Conservation (phyloP, 2,888 invertebrate species). For the Marasmarcha lunaedactyla region DNA sequence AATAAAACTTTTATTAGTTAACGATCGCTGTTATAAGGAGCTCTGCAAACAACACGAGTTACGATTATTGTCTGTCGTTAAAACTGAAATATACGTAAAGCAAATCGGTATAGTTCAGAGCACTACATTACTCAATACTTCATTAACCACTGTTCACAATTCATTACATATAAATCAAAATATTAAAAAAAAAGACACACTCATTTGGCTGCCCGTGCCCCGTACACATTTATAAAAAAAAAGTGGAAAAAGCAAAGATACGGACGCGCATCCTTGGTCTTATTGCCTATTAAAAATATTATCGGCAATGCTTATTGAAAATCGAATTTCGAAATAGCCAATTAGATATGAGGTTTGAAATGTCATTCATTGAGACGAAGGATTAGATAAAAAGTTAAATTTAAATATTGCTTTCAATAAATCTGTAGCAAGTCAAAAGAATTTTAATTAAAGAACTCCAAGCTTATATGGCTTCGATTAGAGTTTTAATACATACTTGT, state of each 20-base stretch:
- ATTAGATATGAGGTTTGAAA: slow-evolving; percentile 35
- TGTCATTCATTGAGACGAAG: slow-evolving; percentile 30
- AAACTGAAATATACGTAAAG: slow-evolving; percentile 19
- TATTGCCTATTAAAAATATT: slow-evolving; percentile 54
- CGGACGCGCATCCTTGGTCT: slow-evolving; percentile 24
- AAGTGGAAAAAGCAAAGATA: slow-evolving; percentile 21
- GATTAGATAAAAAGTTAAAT: slow-evolving; percentile 13
- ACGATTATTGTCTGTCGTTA: slow-evolving; percentile 25
- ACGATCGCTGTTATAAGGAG: slow-evolving; percentile 17
- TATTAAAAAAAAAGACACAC: slow-evolving; percentile 39
- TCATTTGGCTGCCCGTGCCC: slow-evolving; percentile 46
- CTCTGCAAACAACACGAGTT: slow-evolving; percentile 23
- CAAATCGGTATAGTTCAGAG: slow-evolving; percentile 22
- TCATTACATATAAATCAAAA: slow-evolving; percentile 55
- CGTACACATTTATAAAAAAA: slow-evolving; percentile 32
- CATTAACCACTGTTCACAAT: slow-evolving; percentile 51
- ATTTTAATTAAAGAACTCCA: neutral
- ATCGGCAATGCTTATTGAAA: slow-evolving; percentile 57
- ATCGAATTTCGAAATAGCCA: slow-evolving; percentile 48
- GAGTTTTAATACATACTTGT: too few relatives aligned
- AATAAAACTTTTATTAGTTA: slow-evolving; percentile 12
- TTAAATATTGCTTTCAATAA: neutral
- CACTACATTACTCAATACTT: slow-evolving; percentile 49
- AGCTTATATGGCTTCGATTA: too few relatives aligned
- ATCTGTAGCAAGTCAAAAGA: neutral